Evolutionary conservation across 2,797 vertebrate genomes (phyloP).

Genomic region (Cichlasoma orientale): DNA sequence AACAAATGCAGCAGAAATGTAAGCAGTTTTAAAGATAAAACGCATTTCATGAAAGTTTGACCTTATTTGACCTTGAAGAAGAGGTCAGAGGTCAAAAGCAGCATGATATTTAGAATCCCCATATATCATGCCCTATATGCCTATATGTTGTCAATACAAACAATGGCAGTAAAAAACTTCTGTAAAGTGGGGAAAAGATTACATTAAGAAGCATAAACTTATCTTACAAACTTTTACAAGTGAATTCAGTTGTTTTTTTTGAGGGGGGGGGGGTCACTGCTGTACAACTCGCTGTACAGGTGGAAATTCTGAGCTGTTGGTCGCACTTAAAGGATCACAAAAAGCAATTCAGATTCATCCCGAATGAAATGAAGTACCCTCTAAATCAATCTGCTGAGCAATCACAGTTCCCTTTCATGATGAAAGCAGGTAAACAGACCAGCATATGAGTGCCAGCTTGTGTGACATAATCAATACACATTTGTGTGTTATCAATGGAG

Average conservation of each 20-base stretch:
- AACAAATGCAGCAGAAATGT: too few species aligned
- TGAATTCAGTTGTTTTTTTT: not conserved
- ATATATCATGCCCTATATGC: too few species aligned
- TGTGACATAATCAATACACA: slow-evolving; percentile 18
- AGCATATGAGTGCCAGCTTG: not conserved
- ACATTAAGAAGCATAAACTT: not conserved
- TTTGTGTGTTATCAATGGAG: slow-evolving; percentile 40
- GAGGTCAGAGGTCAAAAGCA: too few species aligned
- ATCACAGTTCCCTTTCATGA: slow-evolving; percentile 2
- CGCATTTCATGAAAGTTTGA: too few species aligned
- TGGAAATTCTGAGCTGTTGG: not conserved
- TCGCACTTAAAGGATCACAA: not conserved
- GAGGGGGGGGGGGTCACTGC: not conserved
- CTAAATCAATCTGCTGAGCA: slow-evolving; percentile 4
- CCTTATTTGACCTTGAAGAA: too few species aligned
- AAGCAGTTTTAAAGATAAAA: too few species aligned
- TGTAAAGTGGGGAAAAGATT: not conserved
- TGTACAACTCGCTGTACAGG: not conserved
- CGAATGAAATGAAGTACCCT: not conserved
- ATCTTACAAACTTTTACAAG: not conserved
- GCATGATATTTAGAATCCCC: too few species aligned
- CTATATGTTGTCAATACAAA: too few species aligned
- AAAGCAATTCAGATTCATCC: not conserved
- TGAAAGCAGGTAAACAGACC: slow-evolving; percentile 10
- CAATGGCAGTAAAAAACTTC: not conserved